Conservation (phyloP, 1,140 invertebrate genomes). For the Ceratitis capitata region DNA sequence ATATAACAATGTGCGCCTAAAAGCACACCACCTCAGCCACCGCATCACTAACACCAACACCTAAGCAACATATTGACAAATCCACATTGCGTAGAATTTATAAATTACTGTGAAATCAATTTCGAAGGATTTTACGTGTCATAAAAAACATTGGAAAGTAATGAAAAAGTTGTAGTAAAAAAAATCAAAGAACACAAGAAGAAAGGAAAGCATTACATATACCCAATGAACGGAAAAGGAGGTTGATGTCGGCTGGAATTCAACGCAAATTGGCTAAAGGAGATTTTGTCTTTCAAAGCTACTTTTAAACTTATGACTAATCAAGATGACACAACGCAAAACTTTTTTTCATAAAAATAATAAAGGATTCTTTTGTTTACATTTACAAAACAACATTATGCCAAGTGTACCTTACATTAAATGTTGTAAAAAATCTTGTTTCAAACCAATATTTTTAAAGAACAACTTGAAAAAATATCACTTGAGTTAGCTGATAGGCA, state of each 20-base stretch:
- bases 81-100: background rate
- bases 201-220: background rate
- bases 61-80: background rate
- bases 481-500: no score
- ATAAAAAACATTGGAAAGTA: background rate
- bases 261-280: background rate
- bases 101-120: slow-evolving; percentile 39
- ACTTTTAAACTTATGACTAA: no score
- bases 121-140: background rate
- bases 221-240: background rate
- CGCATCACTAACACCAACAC: no score
- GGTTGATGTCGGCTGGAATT: background rate
- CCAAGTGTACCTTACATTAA: no score
- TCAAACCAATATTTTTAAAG: no score
- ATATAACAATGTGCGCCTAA: slow-evolving; percentile 13
- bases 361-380: no score
- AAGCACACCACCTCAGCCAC: background rate
- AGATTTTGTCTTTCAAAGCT: background rate
- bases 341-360: no score
- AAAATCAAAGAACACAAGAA: background rate
- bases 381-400: no score
- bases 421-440: no score
- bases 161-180: background rate
- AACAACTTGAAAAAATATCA: no score
- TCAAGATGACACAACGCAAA: no score